Evolutionary conservation across 2,888 invertebrate species (phyloP).

Genomic region (Apocheima hispidaria): DNA sequence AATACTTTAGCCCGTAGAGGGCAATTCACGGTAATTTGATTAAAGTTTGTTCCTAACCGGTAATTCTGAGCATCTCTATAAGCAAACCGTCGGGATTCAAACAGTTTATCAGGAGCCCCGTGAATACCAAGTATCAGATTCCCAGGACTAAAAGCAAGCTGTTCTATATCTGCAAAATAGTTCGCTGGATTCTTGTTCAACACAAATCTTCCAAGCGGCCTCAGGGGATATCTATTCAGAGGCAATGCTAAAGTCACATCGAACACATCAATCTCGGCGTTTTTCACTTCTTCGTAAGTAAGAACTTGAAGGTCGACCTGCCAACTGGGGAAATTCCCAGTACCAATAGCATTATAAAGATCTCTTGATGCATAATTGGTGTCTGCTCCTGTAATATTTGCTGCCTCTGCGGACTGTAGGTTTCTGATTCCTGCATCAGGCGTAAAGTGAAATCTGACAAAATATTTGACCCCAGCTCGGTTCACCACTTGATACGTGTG

Average conservation of each 20-base stretch:
- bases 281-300: constrained; percentile 92
- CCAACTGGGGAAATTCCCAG: constrained; percentile 91
- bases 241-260: constrained; percentile 96
- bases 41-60: constrained; percentile 95
- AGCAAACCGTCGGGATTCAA: constrained; percentile 92
- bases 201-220: constrained; percentile 92
- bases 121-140: constrained; percentile 96
- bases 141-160: constrained; percentile 94
- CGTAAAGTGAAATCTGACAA: constrained; percentile 95
- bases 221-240: constrained; percentile 90
- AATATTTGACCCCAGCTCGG: constrained; percentile 88
- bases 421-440: constrained; percentile 95
- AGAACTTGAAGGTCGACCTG: constrained; percentile 92
- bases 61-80: constrained; percentile 94
- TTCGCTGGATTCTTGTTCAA: constrained; percentile 95
- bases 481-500: constrained; percentile 96
- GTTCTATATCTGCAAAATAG: constrained; percentile 97
- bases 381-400: constrained; percentile 88
- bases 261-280: constrained; percentile 93
- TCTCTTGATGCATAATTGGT: constrained; percentile 95
- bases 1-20: constrained; percentile 89
- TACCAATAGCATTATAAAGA: constrained; percentile 93
- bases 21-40: constrained; percentile 97
- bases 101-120: constrained; percentile 95
- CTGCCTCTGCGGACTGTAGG: constrained; percentile 88